These are phyloP conservation scores for Drosophila paucipuncta DNA, from an alignment of 2,888 invertebrate species.

Conservation along the genomic window DNA sequence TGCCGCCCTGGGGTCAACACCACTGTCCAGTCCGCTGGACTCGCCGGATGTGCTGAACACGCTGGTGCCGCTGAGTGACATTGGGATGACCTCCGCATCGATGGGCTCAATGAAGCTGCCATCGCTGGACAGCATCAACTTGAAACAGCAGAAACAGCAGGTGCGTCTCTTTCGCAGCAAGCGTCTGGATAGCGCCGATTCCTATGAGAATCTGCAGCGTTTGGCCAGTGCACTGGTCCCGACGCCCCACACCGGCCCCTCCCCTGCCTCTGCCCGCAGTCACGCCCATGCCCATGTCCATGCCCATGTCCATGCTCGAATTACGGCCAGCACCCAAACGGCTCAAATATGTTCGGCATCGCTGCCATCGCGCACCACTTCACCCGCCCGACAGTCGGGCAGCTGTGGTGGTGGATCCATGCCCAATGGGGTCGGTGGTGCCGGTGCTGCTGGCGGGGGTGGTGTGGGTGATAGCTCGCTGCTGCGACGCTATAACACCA, in stretches of 20 bases:
- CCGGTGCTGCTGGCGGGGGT: slow-evolving; percentile 56
- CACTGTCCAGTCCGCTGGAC: slow-evolving; percentile 93
- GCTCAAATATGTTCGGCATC: slow-evolving; percentile 60
- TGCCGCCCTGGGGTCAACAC: slow-evolving; percentile 91
- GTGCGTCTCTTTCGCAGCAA: slow-evolving; percentile 84
- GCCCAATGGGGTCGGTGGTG: slow-evolving; percentile 51
- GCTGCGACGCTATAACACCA: slow-evolving; percentile 68
- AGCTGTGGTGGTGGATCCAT: slow-evolving; percentile 46
- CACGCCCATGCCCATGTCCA: slow-evolving; percentile 3
- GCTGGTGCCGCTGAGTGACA: slow-evolving; percentile 84
- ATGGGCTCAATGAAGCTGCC: slow-evolving; percentile 85
- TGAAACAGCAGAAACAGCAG: slow-evolving; percentile 82
- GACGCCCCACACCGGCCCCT: slow-evolving; percentile 29
- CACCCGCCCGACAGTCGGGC: slow-evolving; percentile 64
- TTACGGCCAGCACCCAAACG: slow-evolving; percentile 59
- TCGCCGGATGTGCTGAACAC: slow-evolving; percentile 89
- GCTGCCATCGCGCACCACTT: slow-evolving; percentile 75
- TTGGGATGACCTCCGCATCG: slow-evolving; percentile 84
- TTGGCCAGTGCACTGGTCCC: slow-evolving; percentile 82
- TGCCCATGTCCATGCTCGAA: slow-evolving; percentile 18
- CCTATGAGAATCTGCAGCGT: slow-evolving; percentile 85
- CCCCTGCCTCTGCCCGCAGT: not conserved
- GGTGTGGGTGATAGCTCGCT: slow-evolving; percentile 33
- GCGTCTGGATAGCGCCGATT: slow-evolving; percentile 79
- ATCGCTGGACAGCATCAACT: slow-evolving; percentile 85